Evolutionary conservation across 2,888 invertebrate species (phyloP), one percentile per base, ranked within the genome.

Genomic region (Isotomurus palustris): DNA sequence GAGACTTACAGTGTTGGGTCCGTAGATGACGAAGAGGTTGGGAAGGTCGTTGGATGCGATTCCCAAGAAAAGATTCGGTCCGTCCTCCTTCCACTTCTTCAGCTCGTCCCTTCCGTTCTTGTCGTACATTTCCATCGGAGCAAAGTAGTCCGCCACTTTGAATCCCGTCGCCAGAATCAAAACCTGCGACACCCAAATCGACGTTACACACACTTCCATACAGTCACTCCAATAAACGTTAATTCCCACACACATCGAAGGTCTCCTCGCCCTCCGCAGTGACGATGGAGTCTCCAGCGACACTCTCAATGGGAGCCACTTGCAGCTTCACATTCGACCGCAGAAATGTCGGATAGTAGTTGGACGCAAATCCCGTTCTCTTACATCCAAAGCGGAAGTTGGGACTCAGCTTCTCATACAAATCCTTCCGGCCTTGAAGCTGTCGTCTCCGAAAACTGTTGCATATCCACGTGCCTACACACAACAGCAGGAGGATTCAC

Each of bases 1-100:
- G n/a, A n/a, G n/a, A 41, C 44, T 53, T 43, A 53, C 53, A 3
- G 53, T 45, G 38, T 44, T 25, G 5, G 53, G 53, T 3, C 53
- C 53, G 8, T 47, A 25, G 3, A 54, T n/a, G 6, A 47, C 25
- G 21, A 54, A 54, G 1, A 54, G 21, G 21, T 54, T 54, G 19
- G 53, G 53, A 24, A 54, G 25, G 21, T 21, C 12, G 17, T 47
- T 19, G 3, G 22, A 24, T 3, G 19, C 36, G 17, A 54, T 36
- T 2, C 38, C 38, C 21, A 54, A 32, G 21, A 47, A 54, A 14
- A 36, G 17, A 2, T 45, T 47, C 3, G 53, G 53, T 14, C 12
- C 19, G 3, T 35, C 8, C 5, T 24, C 40, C 28, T 47, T 45
- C 54, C 54, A 54, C 6, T 44, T 22, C 2, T 3, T 3, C n/a